Conservation (phyloP, 53 echinoderm and acorn worm species). For the Hippasteria phrygiana region DNA sequence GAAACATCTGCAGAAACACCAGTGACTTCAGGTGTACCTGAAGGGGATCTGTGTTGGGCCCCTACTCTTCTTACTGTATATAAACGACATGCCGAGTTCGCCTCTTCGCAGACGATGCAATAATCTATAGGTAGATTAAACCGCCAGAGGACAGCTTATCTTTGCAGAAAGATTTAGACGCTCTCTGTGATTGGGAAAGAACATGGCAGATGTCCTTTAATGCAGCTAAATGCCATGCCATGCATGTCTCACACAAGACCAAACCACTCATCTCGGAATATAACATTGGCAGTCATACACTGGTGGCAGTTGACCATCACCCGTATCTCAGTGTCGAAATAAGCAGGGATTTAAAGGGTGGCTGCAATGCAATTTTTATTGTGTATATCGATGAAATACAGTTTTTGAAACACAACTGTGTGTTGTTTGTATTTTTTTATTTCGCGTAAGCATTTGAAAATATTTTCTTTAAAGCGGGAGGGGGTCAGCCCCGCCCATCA, state of each 20-base stretch:
- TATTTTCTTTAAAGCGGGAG: too few relatives aligned
- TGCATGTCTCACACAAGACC: not conserved
- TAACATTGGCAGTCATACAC: not conserved
- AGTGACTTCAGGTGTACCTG: not conserved
- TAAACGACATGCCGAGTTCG: conserved; percentile 12
- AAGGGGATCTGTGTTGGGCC: conserved; percentile 8
- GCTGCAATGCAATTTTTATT: too few relatives aligned
- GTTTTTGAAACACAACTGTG: too few relatives aligned
- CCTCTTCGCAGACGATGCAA: conserved; percentile 1
- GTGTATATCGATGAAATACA: too few relatives aligned
- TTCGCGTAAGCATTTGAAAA: too few relatives aligned
- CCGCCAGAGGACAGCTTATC: not conserved
- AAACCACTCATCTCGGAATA: not conserved
- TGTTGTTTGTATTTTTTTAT: too few relatives aligned
- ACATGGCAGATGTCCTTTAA: conserved; percentile 10
- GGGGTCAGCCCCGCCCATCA: too few relatives aligned
- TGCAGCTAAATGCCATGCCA: not conserved
- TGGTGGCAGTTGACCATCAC: not conserved
- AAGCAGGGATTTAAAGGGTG: not conserved
- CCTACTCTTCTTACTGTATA: not conserved
- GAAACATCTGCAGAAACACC: not conserved
- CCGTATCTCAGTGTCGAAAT: not conserved
- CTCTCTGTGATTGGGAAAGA: not conserved
- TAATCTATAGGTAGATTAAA: not conserved
- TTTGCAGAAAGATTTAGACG: conserved; percentile 3